Conservation (phyloP, 2,888 invertebrate genomes). For the Drosophila setosimentum region DNA sequence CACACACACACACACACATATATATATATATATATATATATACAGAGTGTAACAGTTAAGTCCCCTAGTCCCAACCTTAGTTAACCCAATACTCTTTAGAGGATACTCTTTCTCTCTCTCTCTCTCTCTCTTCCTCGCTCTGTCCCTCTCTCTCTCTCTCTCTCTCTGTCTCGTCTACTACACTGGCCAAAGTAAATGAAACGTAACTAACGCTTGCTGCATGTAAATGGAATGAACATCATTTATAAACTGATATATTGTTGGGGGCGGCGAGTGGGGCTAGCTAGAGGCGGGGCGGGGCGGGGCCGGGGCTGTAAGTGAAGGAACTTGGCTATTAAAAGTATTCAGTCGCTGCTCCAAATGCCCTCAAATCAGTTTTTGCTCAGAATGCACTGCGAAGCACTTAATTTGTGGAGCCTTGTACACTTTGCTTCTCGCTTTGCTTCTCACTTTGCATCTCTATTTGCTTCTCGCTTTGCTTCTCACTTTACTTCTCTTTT, state of each 20-base stretch:
- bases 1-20: constrained; percentile 1
- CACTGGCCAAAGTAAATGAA: constrained; percentile 26
- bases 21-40: background rate
- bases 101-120: background rate
- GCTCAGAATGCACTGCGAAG: constrained; percentile 1
- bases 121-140: background rate
- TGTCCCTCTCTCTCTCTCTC: background rate
- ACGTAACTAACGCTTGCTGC: constrained; percentile 43
- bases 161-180: background rate
- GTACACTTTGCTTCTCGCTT: background rate
- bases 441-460: background rate
- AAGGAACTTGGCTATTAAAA: background rate
- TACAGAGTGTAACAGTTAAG: constrained; percentile 2
- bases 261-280: background rate
- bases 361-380: constrained; percentile 21
- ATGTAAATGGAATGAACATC: constrained; percentile 54
- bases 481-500: background rate
- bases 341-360: constrained; percentile 13
- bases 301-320: background rate
- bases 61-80: background rate
- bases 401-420: background rate
- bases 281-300: background rate
- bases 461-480: background rate
- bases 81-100: constrained; percentile 3
- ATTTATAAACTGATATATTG: constrained; percentile 46